Evolutionary conservation across 2,888 invertebrate genomes (phyloP).

Genomic region (Megamerina dolium): DNA sequence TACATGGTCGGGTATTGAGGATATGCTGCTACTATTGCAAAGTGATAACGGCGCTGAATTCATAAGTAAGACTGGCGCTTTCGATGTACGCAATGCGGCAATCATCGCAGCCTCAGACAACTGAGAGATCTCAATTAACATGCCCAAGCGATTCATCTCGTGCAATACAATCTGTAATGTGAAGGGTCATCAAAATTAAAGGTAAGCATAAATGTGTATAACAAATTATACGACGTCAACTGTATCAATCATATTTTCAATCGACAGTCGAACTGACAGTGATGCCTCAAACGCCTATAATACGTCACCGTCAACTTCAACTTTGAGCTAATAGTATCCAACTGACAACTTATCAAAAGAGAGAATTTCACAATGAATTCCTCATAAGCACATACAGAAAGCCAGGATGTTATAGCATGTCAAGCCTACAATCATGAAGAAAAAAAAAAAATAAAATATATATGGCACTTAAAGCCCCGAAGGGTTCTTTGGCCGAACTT

Average conservation of each 20-base stretch:
- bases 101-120: slow-evolving; percentile 60
- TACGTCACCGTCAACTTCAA: neutral
- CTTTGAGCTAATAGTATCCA: too few relatives aligned
- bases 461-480: too few relatives aligned
- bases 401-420: too few relatives aligned
- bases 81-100: slow-evolving; percentile 55
- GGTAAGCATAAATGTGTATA: neutral
- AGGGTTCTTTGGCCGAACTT: too few relatives aligned
- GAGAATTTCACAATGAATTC: too few relatives aligned
- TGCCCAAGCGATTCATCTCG: slow-evolving; percentile 66
- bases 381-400: too few relatives aligned
- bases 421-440: too few relatives aligned
- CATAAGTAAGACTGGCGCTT: slow-evolving; percentile 61
- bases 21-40: slow-evolving; percentile 67
- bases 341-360: too few relatives aligned
- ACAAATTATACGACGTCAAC: too few relatives aligned
- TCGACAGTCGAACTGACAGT: neutral
- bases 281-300: neutral
- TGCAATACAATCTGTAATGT: slow-evolving; percentile 54
- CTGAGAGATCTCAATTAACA: slow-evolving; percentile 63
- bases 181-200: too few relatives aligned
- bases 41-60: slow-evolving; percentile 60
- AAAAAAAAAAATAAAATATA: too few relatives aligned
- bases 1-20: slow-evolving; percentile 74
- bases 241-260: too few relatives aligned